phyloP scores from a whole-genome alignment of 1,140 invertebrate species.

The Hermatobates lingyangjiaoensis region DNA sequence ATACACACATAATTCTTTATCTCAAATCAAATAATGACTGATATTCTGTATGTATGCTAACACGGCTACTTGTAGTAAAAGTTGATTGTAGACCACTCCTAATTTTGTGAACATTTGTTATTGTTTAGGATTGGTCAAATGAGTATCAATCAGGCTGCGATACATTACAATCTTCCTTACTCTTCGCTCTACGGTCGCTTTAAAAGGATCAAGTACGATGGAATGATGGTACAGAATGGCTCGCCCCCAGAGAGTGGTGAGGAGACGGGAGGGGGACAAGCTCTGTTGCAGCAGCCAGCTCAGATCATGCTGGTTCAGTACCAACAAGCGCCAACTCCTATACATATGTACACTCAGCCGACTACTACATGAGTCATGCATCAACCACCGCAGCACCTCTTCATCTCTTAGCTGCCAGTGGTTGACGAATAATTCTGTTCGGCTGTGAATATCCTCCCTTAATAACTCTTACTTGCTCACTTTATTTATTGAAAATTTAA shows the following conservation, averaged over 20 bases:
- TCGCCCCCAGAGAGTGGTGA: slow-evolving; percentile 1
- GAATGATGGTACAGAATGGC: slow-evolving; percentile 21
- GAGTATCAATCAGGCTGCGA: slow-evolving; percentile 85
- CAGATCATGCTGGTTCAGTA: slow-evolving; percentile 21
- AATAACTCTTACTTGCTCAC: no score
- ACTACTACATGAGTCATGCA: slow-evolving; percentile 10
- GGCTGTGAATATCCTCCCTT: no score
- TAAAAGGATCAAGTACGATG: slow-evolving; percentile 43
- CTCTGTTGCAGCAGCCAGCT: slow-evolving; percentile 8
- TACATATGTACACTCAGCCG: slow-evolving; percentile 18
- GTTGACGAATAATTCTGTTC: no score
- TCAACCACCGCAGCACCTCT: slow-evolving; percentile 5
- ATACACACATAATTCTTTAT: no score
- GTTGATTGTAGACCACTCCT: no score
- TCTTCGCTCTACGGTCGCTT: slow-evolving; percentile 73
- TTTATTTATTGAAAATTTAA: no score
- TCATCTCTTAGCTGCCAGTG: slow-evolving; percentile 5
- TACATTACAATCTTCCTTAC: slow-evolving; percentile 75
- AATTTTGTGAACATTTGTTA: slow-evolving; percentile 7
- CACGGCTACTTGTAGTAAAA: no score
- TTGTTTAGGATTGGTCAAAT: slow-evolving; percentile 60
- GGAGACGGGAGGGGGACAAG: neutral
- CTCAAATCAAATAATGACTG: no score
- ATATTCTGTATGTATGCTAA: no score
- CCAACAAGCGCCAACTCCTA: slow-evolving; percentile 15